These are phyloP conservation scores for Drosophila demipolita DNA, from an alignment of 2,888 invertebrate species.

Conservation along the genomic window DNA sequence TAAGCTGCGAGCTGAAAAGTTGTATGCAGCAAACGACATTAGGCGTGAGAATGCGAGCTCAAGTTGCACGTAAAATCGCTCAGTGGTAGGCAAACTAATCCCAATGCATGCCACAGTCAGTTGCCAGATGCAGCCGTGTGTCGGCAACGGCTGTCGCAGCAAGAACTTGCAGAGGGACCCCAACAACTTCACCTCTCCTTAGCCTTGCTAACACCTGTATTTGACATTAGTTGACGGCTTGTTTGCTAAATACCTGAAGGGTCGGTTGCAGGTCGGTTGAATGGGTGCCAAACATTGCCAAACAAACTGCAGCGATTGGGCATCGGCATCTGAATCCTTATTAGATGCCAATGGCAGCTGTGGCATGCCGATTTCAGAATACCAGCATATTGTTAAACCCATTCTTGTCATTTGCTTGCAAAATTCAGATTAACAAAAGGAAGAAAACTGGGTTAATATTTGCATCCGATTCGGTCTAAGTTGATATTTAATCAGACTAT, in stretches of 20 bases:
- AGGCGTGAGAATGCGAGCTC: constrained; percentile 35
- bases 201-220: constrained; percentile 31
- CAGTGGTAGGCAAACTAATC: constrained; percentile 63
- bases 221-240: constrained; percentile 55
- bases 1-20: constrained; percentile 8
- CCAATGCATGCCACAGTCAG: constrained; percentile 44
- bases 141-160: constrained; percentile 22
- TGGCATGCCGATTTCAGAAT: constrained; percentile 4
- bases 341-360: constrained; percentile 31
- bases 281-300: constrained; percentile 41
- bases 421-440: constrained; percentile 2
- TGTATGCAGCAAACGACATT: constrained; percentile 22
- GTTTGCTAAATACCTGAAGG: constrained; percentile 5
- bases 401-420: neutral
- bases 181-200: neutral
- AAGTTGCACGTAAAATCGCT: constrained; percentile 65
- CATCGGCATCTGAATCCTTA: constrained; percentile 33
- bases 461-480: neutral
- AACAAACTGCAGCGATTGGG: constrained; percentile 20
- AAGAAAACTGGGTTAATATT: neutral
- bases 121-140: constrained; percentile 45
- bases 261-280: constrained; percentile 9
- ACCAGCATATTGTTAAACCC: constrained; percentile 33
- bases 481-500: constrained; percentile 2
- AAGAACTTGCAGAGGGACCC: constrained; percentile 9